These are phyloP conservation scores for Lerema accius DNA, from an alignment of 1,140 invertebrate species.

Conservation along the genomic window DNA sequence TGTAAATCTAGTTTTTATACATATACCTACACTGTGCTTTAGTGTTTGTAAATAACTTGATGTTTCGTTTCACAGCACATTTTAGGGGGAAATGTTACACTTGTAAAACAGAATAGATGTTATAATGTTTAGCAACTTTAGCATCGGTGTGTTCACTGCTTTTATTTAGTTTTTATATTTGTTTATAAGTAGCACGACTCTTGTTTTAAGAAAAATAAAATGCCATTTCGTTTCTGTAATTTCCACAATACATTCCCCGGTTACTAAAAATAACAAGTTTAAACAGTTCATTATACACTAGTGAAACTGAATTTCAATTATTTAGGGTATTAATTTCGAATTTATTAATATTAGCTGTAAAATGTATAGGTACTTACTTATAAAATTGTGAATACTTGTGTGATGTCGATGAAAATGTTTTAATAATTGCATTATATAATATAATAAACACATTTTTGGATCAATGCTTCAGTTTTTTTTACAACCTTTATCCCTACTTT, in stretches of 20 bases:
- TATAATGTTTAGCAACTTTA: neutral
- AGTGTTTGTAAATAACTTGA: constrained; percentile 40
- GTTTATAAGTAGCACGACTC: neutral
- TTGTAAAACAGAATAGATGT: constrained; percentile 17
- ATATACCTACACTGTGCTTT: constrained; percentile 51
- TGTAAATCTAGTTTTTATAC: constrained; percentile 30
- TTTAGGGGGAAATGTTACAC: constrained; percentile 8
- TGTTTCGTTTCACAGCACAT: constrained; percentile 38
- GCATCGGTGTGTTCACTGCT: neutral
- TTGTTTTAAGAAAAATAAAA: too few species aligned
- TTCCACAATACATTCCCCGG: neutral
- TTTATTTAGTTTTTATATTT: neutral
- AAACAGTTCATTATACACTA: neutral
- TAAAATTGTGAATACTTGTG: constrained; percentile 77
- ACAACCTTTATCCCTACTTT: neutral
- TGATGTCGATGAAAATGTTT: constrained; percentile 73
- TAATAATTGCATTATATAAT: constrained; percentile 68
- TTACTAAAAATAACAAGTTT: neutral
- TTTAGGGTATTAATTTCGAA: constrained; percentile 74
- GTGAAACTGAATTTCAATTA: constrained; percentile 51
- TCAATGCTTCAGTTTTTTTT: constrained; percentile 46
- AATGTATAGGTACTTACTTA: constrained; percentile 64
- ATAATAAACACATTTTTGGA: constrained; percentile 75
- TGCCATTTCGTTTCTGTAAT: too few species aligned
- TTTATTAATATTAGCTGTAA: constrained; percentile 76